phyloP scores from a whole-genome alignment of 2,113 vertebrate genomes.

The Aptenodytes patagonicus region DNA sequence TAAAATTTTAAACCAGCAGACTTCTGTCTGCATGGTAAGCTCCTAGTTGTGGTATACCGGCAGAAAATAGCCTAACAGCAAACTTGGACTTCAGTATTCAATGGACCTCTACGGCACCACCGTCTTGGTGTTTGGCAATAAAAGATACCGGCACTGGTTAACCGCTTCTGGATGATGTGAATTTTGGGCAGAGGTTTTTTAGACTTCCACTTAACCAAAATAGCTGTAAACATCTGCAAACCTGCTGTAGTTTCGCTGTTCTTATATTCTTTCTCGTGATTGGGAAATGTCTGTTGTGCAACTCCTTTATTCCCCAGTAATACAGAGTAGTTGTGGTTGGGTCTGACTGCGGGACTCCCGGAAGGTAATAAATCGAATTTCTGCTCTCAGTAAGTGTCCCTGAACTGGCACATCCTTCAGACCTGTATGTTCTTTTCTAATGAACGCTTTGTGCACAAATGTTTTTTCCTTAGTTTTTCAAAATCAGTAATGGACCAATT shows the following conservation, averaged over 20 bases:
- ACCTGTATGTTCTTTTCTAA: neutral
- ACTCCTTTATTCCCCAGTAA: neutral
- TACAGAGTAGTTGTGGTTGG: neutral
- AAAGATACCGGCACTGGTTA: neutral
- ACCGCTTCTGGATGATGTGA: neutral
- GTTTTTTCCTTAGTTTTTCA: conserved; percentile 70
- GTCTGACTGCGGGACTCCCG: neutral
- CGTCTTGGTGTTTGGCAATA: neutral
- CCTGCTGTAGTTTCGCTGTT: neutral
- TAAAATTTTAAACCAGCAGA: neutral
- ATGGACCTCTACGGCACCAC: neutral
- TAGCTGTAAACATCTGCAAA: neutral
- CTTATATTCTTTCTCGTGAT: neutral
- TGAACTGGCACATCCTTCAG: neutral
- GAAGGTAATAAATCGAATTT: neutral
- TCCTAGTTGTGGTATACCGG: neutral
- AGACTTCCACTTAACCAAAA: neutral
- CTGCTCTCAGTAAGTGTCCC: neutral
- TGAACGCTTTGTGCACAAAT: neutral
- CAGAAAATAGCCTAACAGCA: neutral
- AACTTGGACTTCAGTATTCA: neutral
- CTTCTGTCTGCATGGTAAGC: neutral
- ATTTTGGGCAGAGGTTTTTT: neutral
- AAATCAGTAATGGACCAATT: conserved; percentile 92
- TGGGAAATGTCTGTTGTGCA: neutral